A percentile compares a stretch with the other conserved stretches of the same genome.
Conservation (phyloP, 1,140 invertebrate species). For the Wasmannia auropunctata region DNA sequence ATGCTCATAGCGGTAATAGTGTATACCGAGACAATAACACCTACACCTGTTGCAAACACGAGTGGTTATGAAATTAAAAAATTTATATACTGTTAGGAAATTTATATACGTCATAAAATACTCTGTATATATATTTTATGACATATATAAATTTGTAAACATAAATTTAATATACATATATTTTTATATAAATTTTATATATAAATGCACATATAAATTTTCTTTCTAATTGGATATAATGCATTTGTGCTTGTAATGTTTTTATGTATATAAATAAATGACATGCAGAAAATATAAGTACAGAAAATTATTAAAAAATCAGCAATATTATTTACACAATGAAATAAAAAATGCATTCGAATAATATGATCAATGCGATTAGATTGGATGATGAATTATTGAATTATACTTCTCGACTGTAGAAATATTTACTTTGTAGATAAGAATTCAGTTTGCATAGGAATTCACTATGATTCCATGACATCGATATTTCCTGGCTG, state of each 20-base stretch:
- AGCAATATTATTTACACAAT: neutral
- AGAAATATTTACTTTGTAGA: constrained; percentile 88
- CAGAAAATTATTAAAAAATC: neutral
- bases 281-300: neutral
- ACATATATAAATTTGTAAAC: too few relatives aligned
- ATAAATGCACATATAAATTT: neutral
- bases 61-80: neutral
- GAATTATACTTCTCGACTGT: too few relatives aligned
- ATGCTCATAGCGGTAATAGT: constrained; percentile 92
- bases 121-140: neutral
- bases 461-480: constrained; percentile 90
- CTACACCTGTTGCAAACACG: constrained; percentile 87
- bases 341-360: neutral
- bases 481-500: constrained; percentile 88
- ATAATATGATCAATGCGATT: neutral
- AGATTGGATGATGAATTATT: neutral
- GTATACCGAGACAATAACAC: constrained; percentile 91
- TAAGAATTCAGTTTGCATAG: constrained; percentile 91
- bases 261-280: neutral
- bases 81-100: too few relatives aligned
- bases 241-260: neutral
- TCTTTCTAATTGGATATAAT: neutral
- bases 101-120: neutral
- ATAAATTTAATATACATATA: too few relatives aligned
- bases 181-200: too few relatives aligned